A percentile compares a stretch with the other conserved stretches of the same genome.
Conservation (phyloP, 2,888 invertebrate species). For the Ornithoptera priamus region DNA sequence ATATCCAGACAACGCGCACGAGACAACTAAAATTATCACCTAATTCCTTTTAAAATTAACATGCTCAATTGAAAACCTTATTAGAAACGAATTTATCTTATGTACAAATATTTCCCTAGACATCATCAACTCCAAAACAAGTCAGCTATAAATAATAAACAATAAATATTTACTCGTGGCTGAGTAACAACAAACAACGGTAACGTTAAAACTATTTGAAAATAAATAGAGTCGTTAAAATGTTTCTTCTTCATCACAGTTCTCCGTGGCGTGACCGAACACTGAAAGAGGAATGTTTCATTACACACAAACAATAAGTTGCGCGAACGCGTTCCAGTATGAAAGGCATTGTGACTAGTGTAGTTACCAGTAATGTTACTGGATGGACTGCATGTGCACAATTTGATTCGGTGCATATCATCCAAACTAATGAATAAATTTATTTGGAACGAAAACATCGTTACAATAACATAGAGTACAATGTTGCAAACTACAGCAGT, state of each 20-base stretch:
- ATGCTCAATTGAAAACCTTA: conserved; percentile 60
- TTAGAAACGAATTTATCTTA: conserved; percentile 59
- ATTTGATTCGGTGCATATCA: too few relatives aligned
- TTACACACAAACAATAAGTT: conserved; percentile 28
- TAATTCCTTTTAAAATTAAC: conserved; percentile 51
- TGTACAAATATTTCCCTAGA: conserved; percentile 63
- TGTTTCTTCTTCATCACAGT: conserved; percentile 93
- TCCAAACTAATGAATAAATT: too few relatives aligned
- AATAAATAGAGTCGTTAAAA: conserved; percentile 79
- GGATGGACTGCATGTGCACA: too few relatives aligned
- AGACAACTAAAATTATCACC: conserved; percentile 61
- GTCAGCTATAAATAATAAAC: conserved; percentile 59
- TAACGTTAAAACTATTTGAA: conserved; percentile 66
- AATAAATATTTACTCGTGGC: conserved; percentile 68
- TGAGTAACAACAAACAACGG: conserved; percentile 72
- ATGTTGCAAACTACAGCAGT: too few relatives aligned
- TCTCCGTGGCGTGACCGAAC: conserved; percentile 92
- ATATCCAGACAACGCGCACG: conserved; percentile 71
- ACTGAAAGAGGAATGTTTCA: conserved; percentile 80
- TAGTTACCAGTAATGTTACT: too few relatives aligned
- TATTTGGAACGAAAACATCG: too few relatives aligned
- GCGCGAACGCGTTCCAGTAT: too few relatives aligned
- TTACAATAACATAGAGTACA: too few relatives aligned
- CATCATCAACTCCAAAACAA: conserved; percentile 57
- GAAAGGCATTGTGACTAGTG: too few relatives aligned